phyloP scores from a whole-genome alignment of 2,888 invertebrate species.

The Erannis defoliaria region DNA sequence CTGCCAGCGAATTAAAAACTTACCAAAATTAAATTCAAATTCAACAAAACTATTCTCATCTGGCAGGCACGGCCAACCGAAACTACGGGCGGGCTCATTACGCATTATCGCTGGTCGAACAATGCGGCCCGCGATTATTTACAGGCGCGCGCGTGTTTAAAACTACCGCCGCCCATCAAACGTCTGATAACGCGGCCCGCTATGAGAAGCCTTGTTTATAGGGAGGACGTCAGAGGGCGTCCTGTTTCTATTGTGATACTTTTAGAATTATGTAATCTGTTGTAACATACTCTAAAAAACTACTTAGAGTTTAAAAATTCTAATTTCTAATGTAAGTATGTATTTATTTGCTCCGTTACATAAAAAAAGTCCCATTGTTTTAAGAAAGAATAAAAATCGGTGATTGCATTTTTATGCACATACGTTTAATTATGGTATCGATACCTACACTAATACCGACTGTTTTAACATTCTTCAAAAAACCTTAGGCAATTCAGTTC shows the following conservation, averaged over 20 bases:
- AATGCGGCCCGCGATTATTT: constrained; percentile 61
- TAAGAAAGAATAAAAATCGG: too few relatives aligned
- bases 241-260: constrained; percentile 58
- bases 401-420: too few relatives aligned
- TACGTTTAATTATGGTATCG: too few relatives aligned
- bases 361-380: too few relatives aligned
- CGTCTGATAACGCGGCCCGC: constrained; percentile 72
- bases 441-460: too few relatives aligned
- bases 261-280: not conserved
- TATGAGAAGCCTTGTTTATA: constrained; percentile 82
- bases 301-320: too few relatives aligned
- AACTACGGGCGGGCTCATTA: constrained; percentile 47
- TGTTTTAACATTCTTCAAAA: too few relatives aligned
- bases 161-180: constrained; percentile 72
- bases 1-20: not conserved
- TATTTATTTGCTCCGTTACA: too few relatives aligned
- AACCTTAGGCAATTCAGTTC: too few relatives aligned
- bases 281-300: not conserved
- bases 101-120: constrained; percentile 50
- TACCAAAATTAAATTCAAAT: constrained; percentile 37
- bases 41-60: constrained; percentile 43
- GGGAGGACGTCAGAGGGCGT: constrained; percentile 67
- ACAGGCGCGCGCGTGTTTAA: constrained; percentile 65
- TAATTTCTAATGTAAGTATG: too few relatives aligned
- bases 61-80: constrained; percentile 44